These are phyloP conservation scores for Chlorodrepanis virens DNA, from an alignment of 2,113 vertebrate genomes.

Conservation along the genomic window DNA sequence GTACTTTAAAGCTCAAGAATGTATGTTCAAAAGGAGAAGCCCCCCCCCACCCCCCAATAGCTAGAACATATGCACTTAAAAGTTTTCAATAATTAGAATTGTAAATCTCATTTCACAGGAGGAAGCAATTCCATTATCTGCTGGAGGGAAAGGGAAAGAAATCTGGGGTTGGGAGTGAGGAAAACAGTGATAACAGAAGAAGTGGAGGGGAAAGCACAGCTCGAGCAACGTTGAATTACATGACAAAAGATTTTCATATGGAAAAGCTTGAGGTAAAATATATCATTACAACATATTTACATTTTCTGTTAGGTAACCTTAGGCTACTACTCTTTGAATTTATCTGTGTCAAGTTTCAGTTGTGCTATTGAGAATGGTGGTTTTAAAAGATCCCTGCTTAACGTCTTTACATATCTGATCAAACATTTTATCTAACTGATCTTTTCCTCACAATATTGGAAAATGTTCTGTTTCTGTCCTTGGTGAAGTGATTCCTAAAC, in stretches of 20 bases:
- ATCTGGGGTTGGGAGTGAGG: slow-evolving; percentile 78
- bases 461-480: background rate
- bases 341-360: background rate
- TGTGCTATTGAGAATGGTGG: background rate
- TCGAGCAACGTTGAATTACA: slow-evolving; percentile 85
- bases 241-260: slow-evolving; percentile 78
- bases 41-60: too few species aligned
- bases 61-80: background rate
- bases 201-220: slow-evolving; percentile 82
- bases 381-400: background rate
- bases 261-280: slow-evolving; percentile 86
- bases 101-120: slow-evolving; percentile 73
- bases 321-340: background rate
- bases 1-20: background rate
- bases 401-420: background rate
- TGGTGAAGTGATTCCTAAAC: background rate
- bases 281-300: background rate
- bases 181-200: slow-evolving; percentile 82
- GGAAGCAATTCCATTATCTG: slow-evolving; percentile 87
- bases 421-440: background rate
- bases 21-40: background rate
- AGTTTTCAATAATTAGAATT: background rate
- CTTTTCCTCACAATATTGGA: background rate
- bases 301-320: background rate
- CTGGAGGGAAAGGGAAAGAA: slow-evolving; percentile 88